Percentiles rank a stretch among this genome's conserved stretches.
These are phyloP conservation scores for Thunnus albacares DNA, from an alignment of 2,797 vertebrate species.

Conservation along the genomic window DNA sequence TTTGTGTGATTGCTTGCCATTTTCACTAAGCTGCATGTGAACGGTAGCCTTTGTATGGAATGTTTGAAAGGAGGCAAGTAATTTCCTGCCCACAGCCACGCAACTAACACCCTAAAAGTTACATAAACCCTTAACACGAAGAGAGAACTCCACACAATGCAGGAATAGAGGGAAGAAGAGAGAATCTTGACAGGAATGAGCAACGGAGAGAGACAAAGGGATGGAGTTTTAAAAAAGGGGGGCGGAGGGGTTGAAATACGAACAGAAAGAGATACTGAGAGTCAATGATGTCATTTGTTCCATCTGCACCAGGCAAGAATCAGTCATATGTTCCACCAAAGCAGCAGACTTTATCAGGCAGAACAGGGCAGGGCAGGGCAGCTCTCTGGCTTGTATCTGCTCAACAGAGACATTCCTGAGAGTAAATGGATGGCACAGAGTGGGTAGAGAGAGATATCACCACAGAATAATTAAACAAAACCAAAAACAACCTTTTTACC, in stretches of 20 bases:
- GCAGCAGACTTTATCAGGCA: constrained; percentile 77
- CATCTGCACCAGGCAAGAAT: constrained; percentile 76
- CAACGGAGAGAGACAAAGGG: constrained; percentile 39
- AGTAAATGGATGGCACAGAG: constrained; percentile 60
- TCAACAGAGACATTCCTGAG: constrained; percentile 76
- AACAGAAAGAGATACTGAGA: constrained; percentile 76
- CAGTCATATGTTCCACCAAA: constrained; percentile 81
- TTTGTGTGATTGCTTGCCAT: constrained; percentile 63
- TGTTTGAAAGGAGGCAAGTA: constrained; percentile 65
- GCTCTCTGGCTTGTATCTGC: constrained; percentile 69
- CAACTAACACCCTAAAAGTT: constrained; percentile 66
- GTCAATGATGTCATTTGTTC: constrained; percentile 86
- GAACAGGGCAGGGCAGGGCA: constrained; percentile 72
- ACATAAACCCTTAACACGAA: constrained; percentile 58
- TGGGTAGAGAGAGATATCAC: constrained; percentile 48
- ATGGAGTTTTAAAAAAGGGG: constrained; percentile 36
- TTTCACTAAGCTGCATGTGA: constrained; percentile 64
- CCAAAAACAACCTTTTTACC: constrained; percentile 26
- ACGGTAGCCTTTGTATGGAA: constrained; percentile 70
- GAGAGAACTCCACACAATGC: constrained; percentile 37
- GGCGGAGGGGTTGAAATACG: constrained; percentile 28
- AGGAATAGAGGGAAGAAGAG: constrained; percentile 21
- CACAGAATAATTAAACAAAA: constrained; percentile 28
- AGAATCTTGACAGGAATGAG: constrained; percentile 19
- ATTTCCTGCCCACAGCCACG: constrained; percentile 70